Evolutionary conservation across 2,888 invertebrate genomes (phyloP), one percentile per base, ranked within the genome.

Genomic region (Phoenoteleia sp.): DNA sequence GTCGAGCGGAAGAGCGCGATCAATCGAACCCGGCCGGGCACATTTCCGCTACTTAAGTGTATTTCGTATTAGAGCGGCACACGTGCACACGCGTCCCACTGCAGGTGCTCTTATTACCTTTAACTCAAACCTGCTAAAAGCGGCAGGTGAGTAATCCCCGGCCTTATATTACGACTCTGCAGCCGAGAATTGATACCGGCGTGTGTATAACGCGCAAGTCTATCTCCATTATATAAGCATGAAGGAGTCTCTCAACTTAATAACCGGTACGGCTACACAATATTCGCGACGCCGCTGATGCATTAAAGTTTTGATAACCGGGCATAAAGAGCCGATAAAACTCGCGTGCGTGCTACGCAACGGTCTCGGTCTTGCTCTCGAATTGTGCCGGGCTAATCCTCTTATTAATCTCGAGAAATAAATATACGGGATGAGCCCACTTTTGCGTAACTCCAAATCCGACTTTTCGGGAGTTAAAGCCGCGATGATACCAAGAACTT

Each of bases 31-130:
- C 23, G 45, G 58, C n/a, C 58, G 15, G 23, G n/a, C 62, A 33
- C 29, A 33, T 7, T 27, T 17, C 75, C 39, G 27, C 45, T 77
- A 75, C 67, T 85, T 86, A 86, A 86, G 86, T 86, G 75, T 66
- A 33, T 71, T 60, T 81, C 81, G 71, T 58, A 67, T 82, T 82
- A 86, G 75, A 66, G 67, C 62, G 67, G 60, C 52, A 66, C 66
- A 75, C 66, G 71, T 75, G 58, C 29, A 62, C 62, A 27, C n/a
- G n/a, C n/a, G n/a, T n/a, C 23, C 19, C 17, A 33, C 45, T 83
- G 74, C 87, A 87, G 88, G 87, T 88, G 88, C 71, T 77, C 85
- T 85, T 83, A 88, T 87, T 88, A 84, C 86, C 80, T 83, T 80
- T 64, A 76, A 83, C 80, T 85, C 75, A 81, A 81, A 81, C 81